Base-by-base conservation (phyloP, 2,113 vertebrate species). In the Gambusia affinis region DNA sequence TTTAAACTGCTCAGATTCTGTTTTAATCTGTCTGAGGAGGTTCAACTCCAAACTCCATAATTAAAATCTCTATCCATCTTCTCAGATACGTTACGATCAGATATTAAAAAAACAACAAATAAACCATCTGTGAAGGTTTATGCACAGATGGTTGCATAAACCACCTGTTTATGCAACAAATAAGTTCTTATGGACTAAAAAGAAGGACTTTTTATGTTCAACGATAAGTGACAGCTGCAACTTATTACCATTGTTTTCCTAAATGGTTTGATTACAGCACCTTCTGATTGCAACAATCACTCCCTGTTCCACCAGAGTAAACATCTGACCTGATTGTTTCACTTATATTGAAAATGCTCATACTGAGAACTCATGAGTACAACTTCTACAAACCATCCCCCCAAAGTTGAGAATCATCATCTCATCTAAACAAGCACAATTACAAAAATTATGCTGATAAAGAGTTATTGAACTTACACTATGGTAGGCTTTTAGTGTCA, bases 11-110 rank as follows among this genome's bases (percentile, higher is more conserved):
- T 35, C 7, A 2, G 62, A 67, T 69, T 72, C 27, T 62, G 67
- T 66, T 78, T 37, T 81, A 77, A 78, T 73, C n/a, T 75, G 51
- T 68, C 72, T 42, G 35, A 67, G 47, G 76, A 82, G 80, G 78
- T 61, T 72, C 74, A 37, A 80, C 73, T 63, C 31, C 75, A n/a
- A 75, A 47, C 35, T 57, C 33, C 70, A 30, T 24, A 51, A 78
- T 62, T 69, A 81, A 67, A 69, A 39, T 73, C 64, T 80, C 12
- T 4, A 63, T 61, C 31, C 11, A 64, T 47, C 44, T 47, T 47
- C 44, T 47, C 17, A 44, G 3, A 44, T 14, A 44, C 42, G 60
- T 61, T 61, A 47, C 17, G 1, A 27, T 60, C 60, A 29, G 11
- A 28, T 27, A 61, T 12, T 12, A 27, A 10, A 47, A 44, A 15